These are phyloP conservation scores for Eueides isabella DNA, from an alignment of 1,140 invertebrate species.

Conservation along the genomic window DNA sequence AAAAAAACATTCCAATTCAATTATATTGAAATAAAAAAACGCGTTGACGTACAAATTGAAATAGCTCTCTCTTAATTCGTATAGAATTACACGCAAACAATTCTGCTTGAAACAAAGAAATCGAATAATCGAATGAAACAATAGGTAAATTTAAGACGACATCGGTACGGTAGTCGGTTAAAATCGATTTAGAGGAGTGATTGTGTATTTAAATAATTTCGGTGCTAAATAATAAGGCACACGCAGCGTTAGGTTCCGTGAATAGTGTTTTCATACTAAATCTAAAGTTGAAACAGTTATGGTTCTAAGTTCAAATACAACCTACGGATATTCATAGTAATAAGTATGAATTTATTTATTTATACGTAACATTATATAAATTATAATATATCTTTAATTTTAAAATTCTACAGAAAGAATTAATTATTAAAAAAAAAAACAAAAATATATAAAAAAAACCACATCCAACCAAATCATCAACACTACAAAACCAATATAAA, in stretches of 20 bases:
- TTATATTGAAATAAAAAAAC: constrained; percentile 38
- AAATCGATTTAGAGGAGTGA: not conserved
- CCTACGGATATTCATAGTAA: too few relatives aligned
- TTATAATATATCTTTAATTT: too few relatives aligned
- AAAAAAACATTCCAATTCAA: constrained; percentile 8
- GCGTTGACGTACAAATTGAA: constrained; percentile 54
- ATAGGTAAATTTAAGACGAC: constrained; percentile 33
- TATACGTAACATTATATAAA: too few relatives aligned
- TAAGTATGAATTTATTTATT: too few relatives aligned
- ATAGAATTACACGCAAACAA: constrained; percentile 76
- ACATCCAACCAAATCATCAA: not conserved
- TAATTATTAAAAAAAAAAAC: too few relatives aligned
- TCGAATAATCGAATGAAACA: constrained; percentile 52
- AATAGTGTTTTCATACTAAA: too few relatives aligned
- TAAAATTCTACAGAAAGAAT: too few relatives aligned
- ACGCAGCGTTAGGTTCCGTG: not conserved
- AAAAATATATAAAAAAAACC: too few relatives aligned
- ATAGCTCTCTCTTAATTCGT: constrained; percentile 74
- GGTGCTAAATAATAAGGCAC: too few relatives aligned
- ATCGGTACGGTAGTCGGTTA: not conserved
- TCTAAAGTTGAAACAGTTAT: too few relatives aligned
- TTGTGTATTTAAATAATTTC: not conserved
- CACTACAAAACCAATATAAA: constrained; percentile 34
- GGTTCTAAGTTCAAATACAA: too few relatives aligned
- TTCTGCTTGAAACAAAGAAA: constrained; percentile 43